Evolutionary conservation across 2,113 vertebrate species (phyloP).

Genomic region (Nansenia antarctica): DNA sequence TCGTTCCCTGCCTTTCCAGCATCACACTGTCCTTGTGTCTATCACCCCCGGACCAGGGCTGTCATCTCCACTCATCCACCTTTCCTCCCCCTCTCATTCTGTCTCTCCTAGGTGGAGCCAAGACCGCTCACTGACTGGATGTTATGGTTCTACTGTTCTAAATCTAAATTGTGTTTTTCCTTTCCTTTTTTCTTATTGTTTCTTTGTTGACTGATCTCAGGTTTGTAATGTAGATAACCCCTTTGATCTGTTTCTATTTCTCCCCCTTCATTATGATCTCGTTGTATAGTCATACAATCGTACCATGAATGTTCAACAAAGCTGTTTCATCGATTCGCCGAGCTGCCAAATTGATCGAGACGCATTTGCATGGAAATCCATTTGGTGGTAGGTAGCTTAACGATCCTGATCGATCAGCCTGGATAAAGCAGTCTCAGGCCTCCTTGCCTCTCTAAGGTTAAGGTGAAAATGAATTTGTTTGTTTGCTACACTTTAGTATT

Average conservation of each 20-base stretch:
- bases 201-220: no score
- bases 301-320: conserved; percentile 38
- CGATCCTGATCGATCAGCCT: conserved; percentile 67
- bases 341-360: conserved; percentile 57
- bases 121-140: neutral
- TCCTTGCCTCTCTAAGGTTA: conserved; percentile 56
- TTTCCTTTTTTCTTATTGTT: neutral
- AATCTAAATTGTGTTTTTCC: neutral
- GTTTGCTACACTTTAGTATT: conserved; percentile 64
- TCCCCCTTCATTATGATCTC: conserved; percentile 38
- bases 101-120: no score
- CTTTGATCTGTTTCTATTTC: conserved; percentile 29
- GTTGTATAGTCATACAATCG: conserved; percentile 50
- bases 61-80: neutral
- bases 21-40: no score
- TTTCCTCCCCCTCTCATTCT: neutral
- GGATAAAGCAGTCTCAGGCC: conserved; percentile 52
- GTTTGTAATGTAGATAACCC: conserved; percentile 24
- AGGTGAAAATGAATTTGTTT: conserved; percentile 76
- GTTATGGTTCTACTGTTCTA: neutral
- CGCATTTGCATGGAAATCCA: conserved; percentile 73
- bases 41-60: neutral
- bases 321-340: conserved; percentile 55
- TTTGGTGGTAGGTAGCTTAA: conserved; percentile 43
- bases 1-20: no score